phyloP scores from a whole-genome alignment of 2,888 invertebrate species.

The Oconnorella tubifera region DNA sequence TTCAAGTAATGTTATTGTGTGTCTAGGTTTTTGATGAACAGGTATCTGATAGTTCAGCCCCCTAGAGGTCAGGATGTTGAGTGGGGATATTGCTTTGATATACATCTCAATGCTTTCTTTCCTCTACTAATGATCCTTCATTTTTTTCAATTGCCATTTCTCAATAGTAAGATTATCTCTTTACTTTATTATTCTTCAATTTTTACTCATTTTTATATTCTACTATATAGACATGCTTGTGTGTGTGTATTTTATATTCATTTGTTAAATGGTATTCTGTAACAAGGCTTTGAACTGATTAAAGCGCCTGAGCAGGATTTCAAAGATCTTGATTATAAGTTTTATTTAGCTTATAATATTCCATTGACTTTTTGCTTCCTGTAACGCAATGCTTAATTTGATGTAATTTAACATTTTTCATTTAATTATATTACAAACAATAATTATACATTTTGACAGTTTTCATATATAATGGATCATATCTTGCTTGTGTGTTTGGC shows the following conservation, averaged over 20 bases:
- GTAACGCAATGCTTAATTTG: too few species aligned
- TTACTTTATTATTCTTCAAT: too few species aligned
- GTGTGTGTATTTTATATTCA: neutral
- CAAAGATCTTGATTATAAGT: too few species aligned
- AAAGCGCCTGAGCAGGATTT: too few species aligned
- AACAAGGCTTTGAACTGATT: too few species aligned
- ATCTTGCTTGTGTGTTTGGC: constrained; percentile 76
- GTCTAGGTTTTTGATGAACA: constrained; percentile 74
- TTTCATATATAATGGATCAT: constrained; percentile 72
- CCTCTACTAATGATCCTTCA: constrained; percentile 92
- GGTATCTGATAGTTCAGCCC: constrained; percentile 58
- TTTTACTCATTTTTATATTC: neutral
- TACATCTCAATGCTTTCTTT: constrained; percentile 97
- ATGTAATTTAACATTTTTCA: too few species aligned
- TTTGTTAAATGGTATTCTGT: neutral
- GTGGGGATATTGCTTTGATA: constrained; percentile 98
- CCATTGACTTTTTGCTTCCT: too few species aligned
- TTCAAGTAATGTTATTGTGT: too few species aligned
- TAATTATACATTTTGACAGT: too few species aligned
- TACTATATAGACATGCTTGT: neutral
- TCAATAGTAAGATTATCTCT: constrained; percentile 45
- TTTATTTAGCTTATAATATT: too few species aligned
- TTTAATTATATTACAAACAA: too few species aligned
- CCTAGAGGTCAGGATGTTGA: constrained; percentile 74
- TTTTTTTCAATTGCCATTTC: constrained; percentile 80